A percentile compares a stretch with the other conserved stretches of the same genome.
phyloP scores from a whole-genome alignment of 2,113 vertebrate species.

The Alosa alosa region DNA sequence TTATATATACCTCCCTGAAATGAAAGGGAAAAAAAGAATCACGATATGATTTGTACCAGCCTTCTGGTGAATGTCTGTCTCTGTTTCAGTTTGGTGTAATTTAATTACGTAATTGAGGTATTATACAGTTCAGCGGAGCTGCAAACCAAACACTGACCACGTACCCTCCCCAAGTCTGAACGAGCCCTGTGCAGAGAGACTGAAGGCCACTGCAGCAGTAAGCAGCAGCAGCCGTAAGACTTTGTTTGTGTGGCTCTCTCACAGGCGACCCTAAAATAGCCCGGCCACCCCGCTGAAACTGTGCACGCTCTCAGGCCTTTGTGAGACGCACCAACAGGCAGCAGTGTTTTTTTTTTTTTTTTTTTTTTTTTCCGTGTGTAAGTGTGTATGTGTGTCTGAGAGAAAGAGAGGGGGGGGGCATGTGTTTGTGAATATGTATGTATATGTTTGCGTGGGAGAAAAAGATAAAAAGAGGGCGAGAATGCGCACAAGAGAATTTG shows the following conservation, averaged over 20 bases:
- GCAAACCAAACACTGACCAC: constrained; percentile 23
- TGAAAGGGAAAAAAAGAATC: not conserved
- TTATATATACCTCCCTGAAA: not conserved
- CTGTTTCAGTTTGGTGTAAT: constrained; percentile 22
- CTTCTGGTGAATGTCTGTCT: not conserved
- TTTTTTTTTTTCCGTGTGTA: constrained; percentile 25
- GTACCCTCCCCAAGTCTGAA: not conserved
- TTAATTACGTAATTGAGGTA: constrained; percentile 30
- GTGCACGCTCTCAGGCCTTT: not conserved
- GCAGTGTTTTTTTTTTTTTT: constrained; percentile 6
- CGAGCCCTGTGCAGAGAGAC: not conserved
- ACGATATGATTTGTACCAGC: not conserved
- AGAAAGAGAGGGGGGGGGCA: too few relatives aligned
- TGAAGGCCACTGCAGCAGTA: not conserved
- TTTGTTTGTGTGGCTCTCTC: not conserved
- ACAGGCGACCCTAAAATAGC: not conserved
- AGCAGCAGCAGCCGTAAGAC: not conserved
- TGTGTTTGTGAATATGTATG: not conserved
- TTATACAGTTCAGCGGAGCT: constrained; percentile 32
- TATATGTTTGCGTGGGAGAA: constrained; percentile 25
- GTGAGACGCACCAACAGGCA: constrained; percentile 6
- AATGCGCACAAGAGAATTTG: not conserved
- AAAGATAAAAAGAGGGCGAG: not conserved
- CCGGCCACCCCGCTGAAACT: not conserved
- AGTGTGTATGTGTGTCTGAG: constrained; percentile 16